Conservation (phyloP, 2,888 invertebrate species). For the Cephus rjabovi region DNA sequence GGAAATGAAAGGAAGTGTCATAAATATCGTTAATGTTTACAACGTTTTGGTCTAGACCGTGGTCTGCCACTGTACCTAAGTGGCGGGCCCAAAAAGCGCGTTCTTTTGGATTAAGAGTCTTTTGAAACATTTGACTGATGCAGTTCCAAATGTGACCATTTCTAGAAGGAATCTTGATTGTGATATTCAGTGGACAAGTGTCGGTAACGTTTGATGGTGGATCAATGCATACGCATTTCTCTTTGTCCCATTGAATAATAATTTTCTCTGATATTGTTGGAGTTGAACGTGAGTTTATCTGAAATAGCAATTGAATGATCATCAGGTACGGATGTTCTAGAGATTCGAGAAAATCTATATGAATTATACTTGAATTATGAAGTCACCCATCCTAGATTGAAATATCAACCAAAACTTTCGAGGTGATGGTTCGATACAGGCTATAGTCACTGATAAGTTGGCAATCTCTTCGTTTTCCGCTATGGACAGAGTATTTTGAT, state of each 20-base stretch:
- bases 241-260: conserved; percentile 18
- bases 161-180: conserved; percentile 35
- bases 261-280: background rate
- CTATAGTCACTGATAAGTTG: conserved; percentile 41
- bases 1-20: conserved; percentile 8
- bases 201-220: conserved; percentile 14
- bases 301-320: background rate
- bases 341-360: background rate
- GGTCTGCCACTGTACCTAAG: conserved; percentile 35
- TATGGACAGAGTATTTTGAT: conserved; percentile 36
- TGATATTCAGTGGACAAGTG: conserved; percentile 38
- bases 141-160: conserved; percentile 50
- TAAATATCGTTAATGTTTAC: background rate
- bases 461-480: conserved; percentile 23
- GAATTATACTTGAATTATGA: conserved; percentile 46
- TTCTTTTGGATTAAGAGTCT: conserved; percentile 45
- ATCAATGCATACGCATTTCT: conserved; percentile 35
- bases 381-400: conserved; percentile 51
- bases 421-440: conserved; percentile 40
- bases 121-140: conserved; percentile 47
- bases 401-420: conserved; percentile 52
- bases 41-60: background rate
- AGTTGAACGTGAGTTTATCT: background rate
- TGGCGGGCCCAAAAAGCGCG: conserved; percentile 53
- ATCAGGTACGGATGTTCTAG: background rate